Base-by-base conservation (phyloP, 2,797 vertebrate species). In the Myotis vivesi region DNA sequence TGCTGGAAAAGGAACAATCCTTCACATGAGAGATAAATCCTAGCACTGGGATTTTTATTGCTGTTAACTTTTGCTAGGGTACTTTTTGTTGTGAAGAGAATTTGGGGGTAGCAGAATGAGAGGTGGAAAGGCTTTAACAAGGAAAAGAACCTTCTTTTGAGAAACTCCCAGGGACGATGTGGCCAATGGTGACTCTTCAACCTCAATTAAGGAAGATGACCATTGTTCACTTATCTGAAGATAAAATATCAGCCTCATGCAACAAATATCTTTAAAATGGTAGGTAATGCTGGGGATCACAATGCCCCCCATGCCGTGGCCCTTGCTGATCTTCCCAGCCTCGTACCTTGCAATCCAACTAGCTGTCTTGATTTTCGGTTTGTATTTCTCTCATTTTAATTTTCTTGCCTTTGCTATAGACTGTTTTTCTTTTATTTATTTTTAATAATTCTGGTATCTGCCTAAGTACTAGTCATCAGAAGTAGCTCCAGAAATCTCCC, bases 21-120 rank as follows among this genome's bases (percentile, higher is more conserved):
- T 94, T 93, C 59, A 86, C 13, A 25, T 36, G 22, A 6, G 33
- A 87, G 44, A 72, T 71, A 91, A 95, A n/a, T 23, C 7, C 25
- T 64, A 49, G 87, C 28, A 85, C 0, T 80, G 66, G 53, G 30
- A 59, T 33, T 95, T 82, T 92, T 69, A 92, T 17, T 94, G 19
- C 30, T 95, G 16, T 59, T 91, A 59, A 75, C 77, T 88, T 92
- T 93, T 64, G 93, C 49, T 62, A 59, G 36, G 28, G 59, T 51
- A 41, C 44, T 91, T 91, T 92, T 53, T 87, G 86, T 89, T 77
- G 66, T 86, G 53, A 93, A 92, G 23, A 73, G 55, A 92, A 79
- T 62, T 79, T 19, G 55, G 16, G 41, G 75, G 25, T 36, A 87
- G 49, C 25, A 96, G 36, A 59, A 92, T 77, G 22, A 93, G 23